Conservation (phyloP, 2,797 vertebrate species). For the Clarias platycephalus region DNA sequence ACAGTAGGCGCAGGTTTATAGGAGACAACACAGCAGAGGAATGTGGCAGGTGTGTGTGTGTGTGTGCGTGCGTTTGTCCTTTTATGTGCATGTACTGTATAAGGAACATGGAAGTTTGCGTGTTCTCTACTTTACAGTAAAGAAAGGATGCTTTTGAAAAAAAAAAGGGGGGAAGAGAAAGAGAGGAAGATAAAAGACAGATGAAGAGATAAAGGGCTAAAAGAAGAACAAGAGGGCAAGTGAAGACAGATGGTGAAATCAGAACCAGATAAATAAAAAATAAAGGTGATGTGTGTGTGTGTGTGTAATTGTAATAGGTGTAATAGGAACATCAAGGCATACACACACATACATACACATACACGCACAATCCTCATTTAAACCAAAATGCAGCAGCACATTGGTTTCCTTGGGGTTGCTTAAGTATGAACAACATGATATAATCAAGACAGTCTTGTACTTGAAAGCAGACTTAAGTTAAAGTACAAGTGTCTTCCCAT, state of each 20-base stretch:
- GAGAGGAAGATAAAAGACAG: not conserved
- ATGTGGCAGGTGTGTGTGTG: not conserved
- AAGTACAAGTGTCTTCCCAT: too few species aligned
- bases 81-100: not conserved
- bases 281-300: not conserved
- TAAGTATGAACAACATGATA: not conserved
- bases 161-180: not conserved
- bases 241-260: not conserved
- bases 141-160: not conserved
- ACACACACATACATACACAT: not conserved
- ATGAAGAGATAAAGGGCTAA: not conserved
- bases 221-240: not conserved
- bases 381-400: not conserved
- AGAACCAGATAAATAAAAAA: constrained; percentile 29
- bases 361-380: not conserved
- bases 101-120: not conserved
- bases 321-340: not conserved
- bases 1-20: not conserved
- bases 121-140: not conserved
- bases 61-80: not conserved
- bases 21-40: not conserved
- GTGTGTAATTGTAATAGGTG: not conserved
- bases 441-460: too few species aligned
- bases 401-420: not conserved
- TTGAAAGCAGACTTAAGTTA: too few species aligned